These are phyloP conservation scores for Puma concolor DNA, from an alignment of 2,113 vertebrate genomes.

Conservation along the genomic window DNA sequence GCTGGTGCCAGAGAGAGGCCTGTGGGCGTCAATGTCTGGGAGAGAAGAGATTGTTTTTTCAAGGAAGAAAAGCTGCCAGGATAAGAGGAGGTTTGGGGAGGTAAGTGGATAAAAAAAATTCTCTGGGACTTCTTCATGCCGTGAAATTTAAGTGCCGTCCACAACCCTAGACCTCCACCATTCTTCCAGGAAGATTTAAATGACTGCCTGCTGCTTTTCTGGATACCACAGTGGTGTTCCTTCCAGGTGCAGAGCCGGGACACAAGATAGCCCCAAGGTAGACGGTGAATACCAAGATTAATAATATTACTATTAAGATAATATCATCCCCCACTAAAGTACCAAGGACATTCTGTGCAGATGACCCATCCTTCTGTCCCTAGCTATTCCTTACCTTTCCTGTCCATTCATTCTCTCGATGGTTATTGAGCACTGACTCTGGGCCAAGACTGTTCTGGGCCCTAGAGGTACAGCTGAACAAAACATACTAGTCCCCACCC, in stretches of 20 bases:
- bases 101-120: not conserved
- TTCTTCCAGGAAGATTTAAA: not conserved
- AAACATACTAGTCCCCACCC: not conserved
- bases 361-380: not conserved
- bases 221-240: not conserved
- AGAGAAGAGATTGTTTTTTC: not conserved
- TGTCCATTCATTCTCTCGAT: not conserved
- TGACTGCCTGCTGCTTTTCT: not conserved
- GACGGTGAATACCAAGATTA: not conserved
- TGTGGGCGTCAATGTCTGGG: not conserved
- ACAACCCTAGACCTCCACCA: not conserved
- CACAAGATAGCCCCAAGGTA: not conserved
- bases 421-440: not conserved
- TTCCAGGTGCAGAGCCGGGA: not conserved
- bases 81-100: not conserved
- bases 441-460: not conserved
- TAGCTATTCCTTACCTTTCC: not conserved
- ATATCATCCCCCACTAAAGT: not conserved
- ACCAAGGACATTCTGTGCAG: not conserved
- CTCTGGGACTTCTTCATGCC: not conserved
- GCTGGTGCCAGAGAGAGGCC: not conserved
- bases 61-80: not conserved
- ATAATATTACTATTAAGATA: not conserved
- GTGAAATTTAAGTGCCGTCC: rapidly evolving
- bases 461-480: not conserved